Base-by-base conservation (phyloP, 1,140 invertebrate species). In the Zaprionus capensis region DNA sequence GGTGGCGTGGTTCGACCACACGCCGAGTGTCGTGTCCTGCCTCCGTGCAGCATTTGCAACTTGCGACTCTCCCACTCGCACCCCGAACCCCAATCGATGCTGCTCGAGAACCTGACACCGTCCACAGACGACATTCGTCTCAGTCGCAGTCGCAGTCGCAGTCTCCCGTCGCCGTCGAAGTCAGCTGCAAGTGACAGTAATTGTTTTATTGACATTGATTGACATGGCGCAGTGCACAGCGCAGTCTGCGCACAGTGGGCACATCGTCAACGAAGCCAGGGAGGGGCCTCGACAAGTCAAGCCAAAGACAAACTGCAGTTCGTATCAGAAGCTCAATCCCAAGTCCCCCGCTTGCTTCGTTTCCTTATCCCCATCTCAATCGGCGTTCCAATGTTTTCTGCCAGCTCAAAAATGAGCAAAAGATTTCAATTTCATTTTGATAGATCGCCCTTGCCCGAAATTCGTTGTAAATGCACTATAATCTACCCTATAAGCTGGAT, bases 131-230 rank as follows among this genome's bases (percentile, higher is more conserved):
- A 31, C 78, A 66, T 65, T 72, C 64, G 80, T 76, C 71, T 64
- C 81, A 71, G 73, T 67, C 66, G 17, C 63, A 41, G 38, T 65
- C 46, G 6, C 41, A 0, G 15, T 44, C 1, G n/a, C 22, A 5
- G 38, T 41, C 15, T 22, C 14, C 38, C n/a, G n/a, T 44, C n/a
- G n/a, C 41, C n/a, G n/a, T n/a, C 41, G 41, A n/a, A 44, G 72
- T 70, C 86, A 81, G 90, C 75, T 91, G 88, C 88, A 88, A 91
- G 88, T 91, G 88, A 91, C 88, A 91, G 88, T 91, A 91, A 91
- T 91, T 91, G 88, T 91, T 91, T 91, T 91, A 91, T 91, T 91
- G 88, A 91, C 88, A 91, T 91, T 91, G 88, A 91, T 91, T 91
- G 88, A 91, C 88, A 88, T 73, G 74, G 81, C 85, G 62, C 64